Conservation (phyloP, 2,113 vertebrate genomes). For the Hyperopisus bebe region DNA sequence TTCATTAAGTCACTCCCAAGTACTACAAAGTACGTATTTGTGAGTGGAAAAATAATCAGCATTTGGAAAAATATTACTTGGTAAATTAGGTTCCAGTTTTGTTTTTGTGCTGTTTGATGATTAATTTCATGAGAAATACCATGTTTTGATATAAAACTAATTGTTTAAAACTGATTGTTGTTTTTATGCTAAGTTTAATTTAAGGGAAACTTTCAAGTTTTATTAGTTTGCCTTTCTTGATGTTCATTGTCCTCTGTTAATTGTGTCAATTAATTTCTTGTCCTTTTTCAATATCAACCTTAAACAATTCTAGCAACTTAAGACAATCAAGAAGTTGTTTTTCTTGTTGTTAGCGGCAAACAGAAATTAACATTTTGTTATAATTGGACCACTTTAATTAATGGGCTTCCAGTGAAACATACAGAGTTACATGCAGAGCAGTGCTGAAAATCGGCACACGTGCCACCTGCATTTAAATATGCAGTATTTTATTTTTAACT, state of each 20-base stretch:
- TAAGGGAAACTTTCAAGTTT: not conserved
- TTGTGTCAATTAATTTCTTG: not conserved
- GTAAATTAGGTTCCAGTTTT: not conserved
- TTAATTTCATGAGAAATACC: not conserved
- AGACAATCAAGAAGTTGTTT: not conserved
- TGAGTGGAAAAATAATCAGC: constrained; percentile 1
- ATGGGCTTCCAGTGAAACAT: not conserved
- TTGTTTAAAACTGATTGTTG: not conserved
- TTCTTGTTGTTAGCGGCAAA: not conserved
- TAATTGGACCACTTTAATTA: not conserved
- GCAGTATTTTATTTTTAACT: not conserved
- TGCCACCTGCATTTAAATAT: not conserved
- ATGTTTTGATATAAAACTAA: not conserved
- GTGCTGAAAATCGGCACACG: not conserved
- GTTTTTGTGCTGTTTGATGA: not conserved
- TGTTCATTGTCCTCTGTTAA: not conserved
- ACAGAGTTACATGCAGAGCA: not conserved
- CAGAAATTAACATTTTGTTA: not conserved
- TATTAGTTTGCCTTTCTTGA: not conserved
- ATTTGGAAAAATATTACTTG: not conserved
- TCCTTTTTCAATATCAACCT: not conserved
- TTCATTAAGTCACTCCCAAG: not conserved
- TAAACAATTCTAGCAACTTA: not conserved
- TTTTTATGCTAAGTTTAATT: not conserved
- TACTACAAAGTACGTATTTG: not conserved